Evolutionary conservation across 2,888 invertebrate species (phyloP).

Genomic region (Oeneis ivallda): DNA sequence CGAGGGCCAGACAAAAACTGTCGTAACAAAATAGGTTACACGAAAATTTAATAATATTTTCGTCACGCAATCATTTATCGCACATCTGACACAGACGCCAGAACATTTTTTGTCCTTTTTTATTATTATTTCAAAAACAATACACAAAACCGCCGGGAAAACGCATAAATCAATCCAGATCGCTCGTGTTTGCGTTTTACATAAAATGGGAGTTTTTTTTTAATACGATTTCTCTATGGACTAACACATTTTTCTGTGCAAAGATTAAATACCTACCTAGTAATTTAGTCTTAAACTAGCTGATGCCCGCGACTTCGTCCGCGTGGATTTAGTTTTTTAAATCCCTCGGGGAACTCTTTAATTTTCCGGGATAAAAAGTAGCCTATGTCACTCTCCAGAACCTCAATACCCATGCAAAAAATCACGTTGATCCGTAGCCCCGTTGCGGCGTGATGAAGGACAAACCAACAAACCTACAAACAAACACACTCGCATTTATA

Average conservation of each 20-base stretch:
- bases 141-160: constrained; percentile 28
- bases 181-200: constrained; percentile 25
- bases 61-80: constrained; percentile 30
- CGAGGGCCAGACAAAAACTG: constrained; percentile 1
- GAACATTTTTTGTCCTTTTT: constrained; percentile 30
- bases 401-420: no score
- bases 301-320: no score
- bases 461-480: no score
- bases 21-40: constrained; percentile 4
- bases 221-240: background rate
- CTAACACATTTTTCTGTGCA: background rate
- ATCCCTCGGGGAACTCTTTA: no score
- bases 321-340: no score
- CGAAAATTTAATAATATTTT: constrained; percentile 28
- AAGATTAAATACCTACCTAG: background rate
- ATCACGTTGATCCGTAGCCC: no score
- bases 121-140: constrained; percentile 20
- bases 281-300: no score
- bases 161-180: constrained; percentile 31
- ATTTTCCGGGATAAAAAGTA: no score
- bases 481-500: no score
- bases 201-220: constrained; percentile 18
- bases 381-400: no score
- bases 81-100: constrained; percentile 18
- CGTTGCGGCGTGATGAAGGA: no score